phyloP scores from a whole-genome alignment of 2,888 invertebrate species.

The Ophion obscuratus region DNA sequence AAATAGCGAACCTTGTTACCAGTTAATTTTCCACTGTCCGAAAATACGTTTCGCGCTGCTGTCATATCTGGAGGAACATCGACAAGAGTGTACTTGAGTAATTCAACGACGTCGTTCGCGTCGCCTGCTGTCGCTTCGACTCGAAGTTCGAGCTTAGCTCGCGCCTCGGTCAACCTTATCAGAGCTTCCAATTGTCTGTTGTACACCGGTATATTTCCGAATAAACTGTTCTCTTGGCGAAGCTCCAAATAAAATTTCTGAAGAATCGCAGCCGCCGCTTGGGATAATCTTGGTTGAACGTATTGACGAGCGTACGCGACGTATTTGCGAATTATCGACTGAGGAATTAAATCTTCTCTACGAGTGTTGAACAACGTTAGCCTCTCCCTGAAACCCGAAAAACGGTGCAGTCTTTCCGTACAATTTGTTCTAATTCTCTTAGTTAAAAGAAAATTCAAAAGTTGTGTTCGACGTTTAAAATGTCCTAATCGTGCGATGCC shows the following conservation, averaged over 20 bases:
- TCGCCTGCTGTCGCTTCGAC: conserved; percentile 92
- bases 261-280: conserved; percentile 89
- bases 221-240: conserved; percentile 87
- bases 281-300: conserved; percentile 91
- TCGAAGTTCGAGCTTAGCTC: conserved; percentile 94
- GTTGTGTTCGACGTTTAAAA: too few species aligned
- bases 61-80: conserved; percentile 67
- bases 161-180: conserved; percentile 93
- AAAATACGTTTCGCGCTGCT: conserved; percentile 85
- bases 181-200: conserved; percentile 94
- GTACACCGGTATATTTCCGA: conserved; percentile 90
- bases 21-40: conserved; percentile 84
- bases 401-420: background rate
- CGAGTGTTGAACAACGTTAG: conserved; percentile 86
- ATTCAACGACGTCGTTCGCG: conserved; percentile 93
- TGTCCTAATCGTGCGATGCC: too few species aligned
- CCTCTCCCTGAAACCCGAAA: conserved; percentile 69
- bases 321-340: conserved; percentile 93
- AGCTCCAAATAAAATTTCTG: conserved; percentile 93
- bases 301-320: conserved; percentile 96
- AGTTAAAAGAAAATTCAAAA: too few species aligned
- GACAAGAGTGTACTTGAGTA: conserved; percentile 89
- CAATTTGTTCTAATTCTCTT: too few species aligned
- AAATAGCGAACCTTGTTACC: conserved; percentile 78
- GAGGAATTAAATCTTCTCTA: conserved; percentile 89